A percentile compares a stretch with the other conserved stretches of the same genome.
phyloP scores from a whole-genome alignment of 2,113 vertebrate species.

The Tiliqua scincoides region DNA sequence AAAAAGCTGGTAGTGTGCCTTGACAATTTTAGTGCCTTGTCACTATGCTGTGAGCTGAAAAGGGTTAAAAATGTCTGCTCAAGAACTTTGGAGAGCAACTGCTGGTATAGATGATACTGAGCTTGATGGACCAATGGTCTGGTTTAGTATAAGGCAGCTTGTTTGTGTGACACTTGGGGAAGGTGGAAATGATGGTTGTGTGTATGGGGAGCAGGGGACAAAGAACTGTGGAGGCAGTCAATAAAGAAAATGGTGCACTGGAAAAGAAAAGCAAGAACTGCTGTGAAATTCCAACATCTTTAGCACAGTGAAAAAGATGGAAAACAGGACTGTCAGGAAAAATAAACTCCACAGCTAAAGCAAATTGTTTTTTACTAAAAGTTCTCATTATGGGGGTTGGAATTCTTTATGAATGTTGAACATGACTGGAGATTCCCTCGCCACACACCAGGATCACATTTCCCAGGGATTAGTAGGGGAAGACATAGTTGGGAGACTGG shows the following conservation, averaged over 20 bases:
- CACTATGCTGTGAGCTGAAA: too few species aligned
- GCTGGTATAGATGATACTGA: too few species aligned
- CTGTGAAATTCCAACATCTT: too few species aligned
- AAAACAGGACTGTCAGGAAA: not conserved
- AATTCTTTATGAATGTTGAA: not conserved
- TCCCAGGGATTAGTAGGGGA: not conserved
- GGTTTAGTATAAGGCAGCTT: too few species aligned
- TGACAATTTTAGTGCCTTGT: too few species aligned
- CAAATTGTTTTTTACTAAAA: not conserved
- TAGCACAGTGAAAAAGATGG: not conserved
- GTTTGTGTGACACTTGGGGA: not conserved
- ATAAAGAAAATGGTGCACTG: not conserved
- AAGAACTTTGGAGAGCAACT: too few species aligned
- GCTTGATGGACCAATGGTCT: too few species aligned
- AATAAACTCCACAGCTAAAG: not conserved
- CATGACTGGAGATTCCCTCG: not conserved
- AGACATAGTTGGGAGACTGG: not conserved
- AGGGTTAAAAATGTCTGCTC: too few species aligned
- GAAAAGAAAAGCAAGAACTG: too few species aligned
- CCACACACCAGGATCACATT: not conserved
- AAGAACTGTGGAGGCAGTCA: not conserved
- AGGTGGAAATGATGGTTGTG: not conserved
- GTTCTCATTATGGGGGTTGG: not conserved
- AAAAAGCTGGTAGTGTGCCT: too few species aligned
- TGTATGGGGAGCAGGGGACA: not conserved